Evolutionary conservation across 2,797 vertebrate genomes (phyloP).

Genomic region (Toxotes lorentzi): DNA sequence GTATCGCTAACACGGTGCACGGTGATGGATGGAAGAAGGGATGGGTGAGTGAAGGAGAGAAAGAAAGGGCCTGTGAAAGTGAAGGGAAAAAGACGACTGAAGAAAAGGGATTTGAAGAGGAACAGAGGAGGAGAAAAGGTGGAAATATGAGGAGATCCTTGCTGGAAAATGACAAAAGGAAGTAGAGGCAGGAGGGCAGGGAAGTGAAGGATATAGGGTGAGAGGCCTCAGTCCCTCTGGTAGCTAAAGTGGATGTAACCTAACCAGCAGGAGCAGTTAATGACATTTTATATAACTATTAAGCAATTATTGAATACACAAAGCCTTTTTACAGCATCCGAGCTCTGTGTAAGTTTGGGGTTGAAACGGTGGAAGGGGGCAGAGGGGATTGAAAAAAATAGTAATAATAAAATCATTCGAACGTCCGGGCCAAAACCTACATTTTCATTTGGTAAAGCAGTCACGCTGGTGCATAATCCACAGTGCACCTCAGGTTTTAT

Average conservation of each 20-base stretch:
- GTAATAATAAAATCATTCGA: constrained; percentile 73
- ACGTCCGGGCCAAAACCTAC: constrained; percentile 91
- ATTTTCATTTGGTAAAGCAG: constrained; percentile 92
- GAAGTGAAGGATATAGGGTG: constrained; percentile 36
- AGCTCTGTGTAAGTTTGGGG: constrained; percentile 78
- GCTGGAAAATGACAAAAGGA: constrained; percentile 38
- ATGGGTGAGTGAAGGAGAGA: constrained; percentile 33
- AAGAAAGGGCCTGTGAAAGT: constrained; percentile 4
- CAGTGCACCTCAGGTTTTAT: constrained; percentile 90
- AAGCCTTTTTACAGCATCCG: constrained; percentile 90
- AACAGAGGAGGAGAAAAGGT: constrained; percentile 7
- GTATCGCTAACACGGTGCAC: constrained; percentile 53
- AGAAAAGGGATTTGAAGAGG: constrained; percentile 11
- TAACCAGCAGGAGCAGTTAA: constrained; percentile 83
- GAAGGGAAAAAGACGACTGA: neutral
- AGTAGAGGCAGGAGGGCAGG: constrained; percentile 32
- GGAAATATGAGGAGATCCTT: constrained; percentile 35
- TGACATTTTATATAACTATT: constrained; percentile 86
- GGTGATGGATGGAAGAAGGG: constrained; percentile 47
- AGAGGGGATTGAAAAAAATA: constrained; percentile 80
- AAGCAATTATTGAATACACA: constrained; percentile 91
- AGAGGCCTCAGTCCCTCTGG: constrained; percentile 59
- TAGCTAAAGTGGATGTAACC: constrained; percentile 73
- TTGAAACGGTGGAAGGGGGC: constrained; percentile 75
- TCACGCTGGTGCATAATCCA: constrained; percentile 89